Evolutionary conservation across 2,797 vertebrate genomes (phyloP).

Genomic region (Okamejei kenojei): DNA sequence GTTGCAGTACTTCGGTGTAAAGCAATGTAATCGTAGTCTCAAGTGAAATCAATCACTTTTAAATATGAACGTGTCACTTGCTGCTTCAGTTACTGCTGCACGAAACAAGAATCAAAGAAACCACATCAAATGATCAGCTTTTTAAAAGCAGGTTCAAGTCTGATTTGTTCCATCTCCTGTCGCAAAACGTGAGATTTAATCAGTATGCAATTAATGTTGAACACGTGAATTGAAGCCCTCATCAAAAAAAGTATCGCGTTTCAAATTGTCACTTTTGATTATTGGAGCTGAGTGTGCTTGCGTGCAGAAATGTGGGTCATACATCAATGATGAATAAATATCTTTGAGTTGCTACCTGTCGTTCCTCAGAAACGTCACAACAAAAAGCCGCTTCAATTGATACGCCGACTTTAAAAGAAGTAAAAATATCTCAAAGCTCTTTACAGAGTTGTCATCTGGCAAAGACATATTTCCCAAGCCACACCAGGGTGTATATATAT

Average conservation of each 20-base stretch:
- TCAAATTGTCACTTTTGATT: neutral
- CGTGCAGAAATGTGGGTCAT: neutral
- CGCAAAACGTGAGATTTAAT: neutral
- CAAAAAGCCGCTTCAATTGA: no score
- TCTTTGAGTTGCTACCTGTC: neutral
- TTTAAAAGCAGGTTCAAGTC: neutral
- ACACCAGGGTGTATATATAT: no score
- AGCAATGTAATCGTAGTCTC: neutral
- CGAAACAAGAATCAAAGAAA: neutral
- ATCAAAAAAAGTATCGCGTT: neutral
- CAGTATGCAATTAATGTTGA: neutral
- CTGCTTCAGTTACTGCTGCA: neutral
- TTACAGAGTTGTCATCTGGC: no score
- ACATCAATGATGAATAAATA: neutral
- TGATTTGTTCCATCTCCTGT: neutral
- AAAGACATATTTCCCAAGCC: no score
- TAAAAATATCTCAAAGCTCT: no score
- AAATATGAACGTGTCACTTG: neutral
- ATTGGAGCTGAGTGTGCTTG: neutral
- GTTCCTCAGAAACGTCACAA: neutral
- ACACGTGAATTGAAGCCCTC: neutral
- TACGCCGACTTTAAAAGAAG: no score
- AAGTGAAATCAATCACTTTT: neutral
- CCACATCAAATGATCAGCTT: neutral
- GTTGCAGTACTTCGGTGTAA: neutral